A percentile compares a stretch with the other conserved stretches of the same genome.
Conservation (phyloP, 2,888 invertebrate genomes). For the Caenorhabditis sp. region DNA sequence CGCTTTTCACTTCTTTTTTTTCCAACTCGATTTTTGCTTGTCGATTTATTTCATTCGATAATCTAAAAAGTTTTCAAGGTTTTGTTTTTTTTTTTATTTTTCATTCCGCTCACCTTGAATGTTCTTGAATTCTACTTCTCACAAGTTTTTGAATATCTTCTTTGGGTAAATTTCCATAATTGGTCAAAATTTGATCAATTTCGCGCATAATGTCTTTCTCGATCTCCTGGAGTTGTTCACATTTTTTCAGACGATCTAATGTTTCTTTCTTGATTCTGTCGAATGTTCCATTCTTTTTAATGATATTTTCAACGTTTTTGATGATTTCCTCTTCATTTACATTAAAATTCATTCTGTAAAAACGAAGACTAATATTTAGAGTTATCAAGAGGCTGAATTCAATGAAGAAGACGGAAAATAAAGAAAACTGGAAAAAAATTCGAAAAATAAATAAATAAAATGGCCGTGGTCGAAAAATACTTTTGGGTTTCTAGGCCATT, state of each 20-base stretch:
- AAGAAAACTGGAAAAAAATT: neutral
- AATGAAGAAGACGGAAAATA: too few relatives aligned
- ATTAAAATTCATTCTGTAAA: neutral
- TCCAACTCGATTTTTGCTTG: slow-evolving; percentile 19
- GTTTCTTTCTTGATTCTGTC: slow-evolving; percentile 30
- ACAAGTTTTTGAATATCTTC: slow-evolving; percentile 29
- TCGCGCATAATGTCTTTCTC: slow-evolving; percentile 28
- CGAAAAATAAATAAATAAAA: neutral
- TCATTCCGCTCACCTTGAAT: slow-evolving; percentile 13
- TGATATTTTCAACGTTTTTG: slow-evolving; percentile 15
- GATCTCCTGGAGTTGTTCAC: slow-evolving; percentile 3
- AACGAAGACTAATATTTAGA: neutral
- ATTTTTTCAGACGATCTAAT: slow-evolving; percentile 13
- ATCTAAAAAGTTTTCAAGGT: slow-evolving; percentile 10
- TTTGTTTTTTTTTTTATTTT: too few relatives aligned
- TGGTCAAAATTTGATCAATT: slow-evolving; percentile 22
- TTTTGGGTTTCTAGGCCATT: too few relatives aligned
- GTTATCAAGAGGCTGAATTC: too few relatives aligned
- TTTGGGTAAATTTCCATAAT: slow-evolving; percentile 13
- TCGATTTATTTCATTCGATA: slow-evolving; percentile 21
- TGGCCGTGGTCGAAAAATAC: too few relatives aligned
- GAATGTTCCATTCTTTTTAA: slow-evolving; percentile 32
- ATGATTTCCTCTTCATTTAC: slow-evolving; percentile 19
- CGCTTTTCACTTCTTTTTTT: slow-evolving; percentile 6
- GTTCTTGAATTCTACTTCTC: slow-evolving; percentile 4